A percentile compares a stretch with the other conserved stretches of the same genome.
These are phyloP conservation scores for Papilio aristodemus DNA, from an alignment of 1,140 invertebrate genomes.

Conservation along the genomic window DNA sequence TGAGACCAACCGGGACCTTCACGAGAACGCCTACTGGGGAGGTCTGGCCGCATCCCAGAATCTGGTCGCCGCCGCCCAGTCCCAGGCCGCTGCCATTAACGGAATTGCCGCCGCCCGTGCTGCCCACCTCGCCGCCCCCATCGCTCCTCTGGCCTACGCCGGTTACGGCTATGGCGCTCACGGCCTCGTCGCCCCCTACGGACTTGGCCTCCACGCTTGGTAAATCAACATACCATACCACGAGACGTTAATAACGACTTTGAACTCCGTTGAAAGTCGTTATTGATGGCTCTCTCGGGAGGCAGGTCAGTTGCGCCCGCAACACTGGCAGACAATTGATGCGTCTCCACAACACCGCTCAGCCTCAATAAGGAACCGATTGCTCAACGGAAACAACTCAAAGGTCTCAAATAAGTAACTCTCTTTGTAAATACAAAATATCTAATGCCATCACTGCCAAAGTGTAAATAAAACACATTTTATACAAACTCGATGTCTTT, in stretches of 20 bases:
- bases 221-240: conserved; percentile 55
- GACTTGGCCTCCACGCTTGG: conserved; percentile 55
- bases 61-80: conserved; percentile 80
- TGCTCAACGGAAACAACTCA: conserved; percentile 61
- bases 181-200: conserved; percentile 47
- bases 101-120: conserved; percentile 71
- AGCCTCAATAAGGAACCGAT: conserved; percentile 49
- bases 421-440: conserved; percentile 74
- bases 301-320: conserved; percentile 3
- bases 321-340: conserved; percentile 42
- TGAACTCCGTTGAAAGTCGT: conserved; percentile 1
- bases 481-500: conserved; percentile 47
- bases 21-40: conserved; percentile 74
- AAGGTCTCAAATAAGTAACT: conserved; percentile 71
- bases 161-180: conserved; percentile 46
- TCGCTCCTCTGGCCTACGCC: conserved; percentile 42
- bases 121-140: conserved; percentile 54
- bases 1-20: conserved; percentile 62
- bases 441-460: conserved; percentile 77
- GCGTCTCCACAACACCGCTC: conserved; percentile 38
- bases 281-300: not conserved
- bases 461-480: conserved; percentile 77
- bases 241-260: conserved; percentile 14
- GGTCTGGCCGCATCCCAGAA: conserved; percentile 77
- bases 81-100: conserved; percentile 80